These are phyloP conservation scores for Aporophyla nigra DNA, from an alignment of 2,888 invertebrate genomes.

Conservation along the genomic window DNA sequence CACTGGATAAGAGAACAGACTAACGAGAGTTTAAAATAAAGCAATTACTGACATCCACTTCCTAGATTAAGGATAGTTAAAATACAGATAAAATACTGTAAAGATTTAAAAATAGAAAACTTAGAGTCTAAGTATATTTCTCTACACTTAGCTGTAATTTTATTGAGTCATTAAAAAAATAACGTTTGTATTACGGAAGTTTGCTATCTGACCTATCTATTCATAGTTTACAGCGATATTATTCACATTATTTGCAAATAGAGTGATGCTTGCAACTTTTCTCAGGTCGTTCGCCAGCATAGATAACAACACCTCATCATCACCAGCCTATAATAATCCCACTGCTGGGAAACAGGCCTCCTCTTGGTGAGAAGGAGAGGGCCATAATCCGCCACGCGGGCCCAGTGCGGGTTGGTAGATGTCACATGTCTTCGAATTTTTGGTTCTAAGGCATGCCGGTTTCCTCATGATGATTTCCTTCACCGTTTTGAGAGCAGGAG, in stretches of 20 bases:
- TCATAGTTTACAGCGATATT: background rate
- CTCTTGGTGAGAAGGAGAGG: no score
- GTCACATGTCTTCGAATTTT: no score
- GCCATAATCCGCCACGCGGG: no score
- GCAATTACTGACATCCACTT: conserved; percentile 29
- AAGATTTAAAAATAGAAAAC: conserved; percentile 9
- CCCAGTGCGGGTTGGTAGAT: no score
- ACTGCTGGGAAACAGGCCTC: no score
- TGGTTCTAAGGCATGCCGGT: no score
- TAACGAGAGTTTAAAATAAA: conserved; percentile 16
- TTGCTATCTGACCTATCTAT: background rate
- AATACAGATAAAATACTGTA: conserved; percentile 6
- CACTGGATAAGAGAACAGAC: conserved; percentile 15
- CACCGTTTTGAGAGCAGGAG: no score
- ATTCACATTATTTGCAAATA: background rate
- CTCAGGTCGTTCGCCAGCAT: background rate
- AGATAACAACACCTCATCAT: background rate
- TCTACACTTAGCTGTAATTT: conserved; percentile 19
- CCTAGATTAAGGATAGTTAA: conserved; percentile 24
- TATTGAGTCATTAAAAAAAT: conserved; percentile 28
- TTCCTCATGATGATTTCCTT: no score
- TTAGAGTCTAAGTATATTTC: conserved; percentile 10
- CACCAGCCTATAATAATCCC: no score
- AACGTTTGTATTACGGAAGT: conserved; percentile 17
- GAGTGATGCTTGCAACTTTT: background rate